Evolutionary conservation across 2,113 vertebrate species (phyloP), one percentile per base, ranked within the genome.

Genomic region (Xiphorhynchus elegans): DNA sequence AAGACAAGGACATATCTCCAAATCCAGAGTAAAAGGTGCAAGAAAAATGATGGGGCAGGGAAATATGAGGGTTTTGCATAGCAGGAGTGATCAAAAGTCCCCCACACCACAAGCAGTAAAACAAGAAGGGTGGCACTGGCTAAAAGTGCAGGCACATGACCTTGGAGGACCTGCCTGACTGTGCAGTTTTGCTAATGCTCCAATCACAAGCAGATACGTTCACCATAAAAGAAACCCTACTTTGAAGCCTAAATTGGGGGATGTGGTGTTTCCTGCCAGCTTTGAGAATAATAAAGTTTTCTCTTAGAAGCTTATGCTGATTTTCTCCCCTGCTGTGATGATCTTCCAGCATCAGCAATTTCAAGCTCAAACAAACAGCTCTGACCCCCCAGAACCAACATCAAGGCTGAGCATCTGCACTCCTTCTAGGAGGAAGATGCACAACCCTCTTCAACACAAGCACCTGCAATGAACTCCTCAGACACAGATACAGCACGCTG

Each of bases 401-500:
- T 33, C 31, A 66, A 63, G 44, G 26, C 42, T 23, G 28, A 73
- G 35, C 7, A 17, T 46, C 47, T 40, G 70, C 1, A 1, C 29
- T 46, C 26, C 37, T 69, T 40, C 44, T 13, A 50, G 42, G 26
- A 75, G 37, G 31, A 78, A 69, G 56, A 70, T 4, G 26, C 8
- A 28, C 40, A 52, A 49, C 15, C 33, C 23, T 11, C 62, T 67
- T 42, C 0, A 0, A 68, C 47, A 59, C 35, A 47, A 64, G 53
- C n/a, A 37, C 1, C 1, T 7, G 16, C 1, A 14, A 55, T 9
- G 24, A 64, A 64, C 42, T 64, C 64, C 37, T 73, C 44, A 20
- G 59, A 56, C 15, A 40, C 1, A 1, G 28, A 25, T 16, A 33
- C 6, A 50, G 25, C 42, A 46, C 1, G 9, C 11, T 1, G 2